These are phyloP conservation scores for Meloe dianella DNA, from an alignment of 2,888 invertebrate species.

Conservation along the genomic window DNA sequence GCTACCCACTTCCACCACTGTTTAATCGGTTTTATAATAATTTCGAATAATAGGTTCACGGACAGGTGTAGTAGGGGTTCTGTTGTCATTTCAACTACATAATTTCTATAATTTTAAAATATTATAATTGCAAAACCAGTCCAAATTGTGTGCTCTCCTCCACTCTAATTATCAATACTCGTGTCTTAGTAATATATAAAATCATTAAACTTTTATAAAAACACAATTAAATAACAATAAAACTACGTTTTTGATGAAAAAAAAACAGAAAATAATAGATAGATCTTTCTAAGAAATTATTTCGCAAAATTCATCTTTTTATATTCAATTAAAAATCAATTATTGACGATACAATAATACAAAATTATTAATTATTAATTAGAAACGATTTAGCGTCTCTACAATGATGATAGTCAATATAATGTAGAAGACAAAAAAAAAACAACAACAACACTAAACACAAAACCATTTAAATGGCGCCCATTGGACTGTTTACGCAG, in stretches of 20 bases:
- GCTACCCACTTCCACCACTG: no score
- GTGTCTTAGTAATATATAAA: not conserved
- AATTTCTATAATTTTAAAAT: not conserved
- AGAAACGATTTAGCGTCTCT: not conserved
- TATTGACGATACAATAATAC: not conserved
- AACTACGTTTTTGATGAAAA: no score
- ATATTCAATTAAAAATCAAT: not conserved
- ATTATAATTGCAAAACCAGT: slow-evolving; percentile 12
- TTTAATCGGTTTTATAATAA: no score
- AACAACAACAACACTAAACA: not conserved
- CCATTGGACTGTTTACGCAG: slow-evolving; percentile 19
- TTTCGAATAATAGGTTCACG: no score
- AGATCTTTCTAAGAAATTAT: no score
- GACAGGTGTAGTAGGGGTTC: no score
- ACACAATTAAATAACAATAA: not conserved
- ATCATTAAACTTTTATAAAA: slow-evolving; percentile 7
- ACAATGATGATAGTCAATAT: not conserved
- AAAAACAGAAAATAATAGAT: no score
- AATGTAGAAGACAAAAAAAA: not conserved
- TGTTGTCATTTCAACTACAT: not conserved
- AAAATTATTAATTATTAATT: slow-evolving; percentile 7
- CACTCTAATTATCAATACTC: slow-evolving; percentile 8
- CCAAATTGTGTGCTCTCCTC: slow-evolving; percentile 8
- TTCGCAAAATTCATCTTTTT: no score
- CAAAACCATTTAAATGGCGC: slow-evolving; percentile 8